Base-by-base conservation (phyloP, 1,140 invertebrate species). In the Streblospio benedicti region DNA sequence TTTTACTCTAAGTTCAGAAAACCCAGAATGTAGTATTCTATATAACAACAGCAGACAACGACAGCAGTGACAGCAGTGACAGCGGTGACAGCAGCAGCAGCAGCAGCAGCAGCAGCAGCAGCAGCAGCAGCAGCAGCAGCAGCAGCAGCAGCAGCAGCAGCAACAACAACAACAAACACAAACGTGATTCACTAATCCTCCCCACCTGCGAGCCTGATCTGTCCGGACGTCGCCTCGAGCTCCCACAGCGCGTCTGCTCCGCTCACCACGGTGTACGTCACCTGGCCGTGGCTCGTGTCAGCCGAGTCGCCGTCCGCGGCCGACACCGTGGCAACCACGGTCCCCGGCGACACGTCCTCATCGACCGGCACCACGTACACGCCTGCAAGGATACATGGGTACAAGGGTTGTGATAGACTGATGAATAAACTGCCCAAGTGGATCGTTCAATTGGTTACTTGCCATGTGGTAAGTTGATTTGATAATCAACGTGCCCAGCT, bases 281-380 rank as follows among this genome's bases (percentile, higher is more conserved):
- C 57, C 35, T 65, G 58, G 12, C 67, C 67, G 50, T 68, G 51
- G 0, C 41, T 14, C 2, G 66, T 58, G 20, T 63, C 60, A 9
- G 30, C 60, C 9, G 61, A 61, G 47, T 71, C 71, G 33, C 41
- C 18, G 54, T 73, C 71, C 20, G 60, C 57, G 5, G 67, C 70
- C 44, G 58, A 49, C 4, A 69, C 71, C 16, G 63, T 63, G 9
- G 59, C 30, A 18, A 71, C 35, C 3, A 59, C 35, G 25, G 56
- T 50, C 12, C 66, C 64, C 18, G 66, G 52, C 16, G 63, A 28
- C 12, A 43, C 51, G 47, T 58, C 50, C 47, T 73, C 71, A 25
- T 33, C 31, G 33, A 64, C 52, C 12, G 35, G 45, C 6, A 60
- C 50, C 6, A 28, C 30, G 45, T 71, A 69, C 3, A 54, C 18